Evolutionary conservation across 2,797 vertebrate genomes (phyloP), one percentile per base, ranked within the genome.

Genomic region (Pyrocephalus nanus): DNA sequence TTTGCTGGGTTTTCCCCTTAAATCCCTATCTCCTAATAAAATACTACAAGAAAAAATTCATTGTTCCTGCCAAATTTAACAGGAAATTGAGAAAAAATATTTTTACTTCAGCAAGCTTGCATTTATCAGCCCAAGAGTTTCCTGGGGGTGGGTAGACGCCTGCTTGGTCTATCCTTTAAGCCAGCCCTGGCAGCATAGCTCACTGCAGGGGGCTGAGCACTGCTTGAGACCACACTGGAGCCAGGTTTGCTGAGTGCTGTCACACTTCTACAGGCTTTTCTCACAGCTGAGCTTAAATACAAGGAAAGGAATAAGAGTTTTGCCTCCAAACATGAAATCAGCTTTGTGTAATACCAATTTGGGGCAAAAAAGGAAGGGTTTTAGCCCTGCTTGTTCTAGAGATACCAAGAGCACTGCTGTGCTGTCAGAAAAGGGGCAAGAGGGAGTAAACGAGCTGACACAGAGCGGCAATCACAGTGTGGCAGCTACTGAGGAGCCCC

Each of bases 41-140:
- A 95, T 76, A 60, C 74, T 90, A 29, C 38, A 38, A 82, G 86
- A 77, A 92, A 86, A 86, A 87, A 82, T 25, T 72, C 84, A 78
- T 90, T 86, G 66, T 87, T 89, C 77, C 83, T 96, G 96, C 95
- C 93, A 95, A 90, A 92, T 92, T 92, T 93, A 92, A 88, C 95
- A 96, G 96, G 95, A 96, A 95, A 96, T 93, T 95, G 94, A 92
- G 92, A 95, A 95, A 93, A 96, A 96, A 95, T 95, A 93, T 91
- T 96, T 90, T 94, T 88, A 69, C 61, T 96, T 85, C 51, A 83
- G 75, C 86, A 65, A 95, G 90, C 57, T 91, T 88, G 85, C 50
- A 69, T 81, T 78, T 81, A 93, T 91, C 70, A 83, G 87, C 29
- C 75, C 66, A 61, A 53, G 82, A 43, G 93, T 94, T 94, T 96